These are phyloP conservation scores for Lethenteron reissneri DNA, from an alignment of 2,113 vertebrate genomes.

Conservation along the genomic window DNA sequence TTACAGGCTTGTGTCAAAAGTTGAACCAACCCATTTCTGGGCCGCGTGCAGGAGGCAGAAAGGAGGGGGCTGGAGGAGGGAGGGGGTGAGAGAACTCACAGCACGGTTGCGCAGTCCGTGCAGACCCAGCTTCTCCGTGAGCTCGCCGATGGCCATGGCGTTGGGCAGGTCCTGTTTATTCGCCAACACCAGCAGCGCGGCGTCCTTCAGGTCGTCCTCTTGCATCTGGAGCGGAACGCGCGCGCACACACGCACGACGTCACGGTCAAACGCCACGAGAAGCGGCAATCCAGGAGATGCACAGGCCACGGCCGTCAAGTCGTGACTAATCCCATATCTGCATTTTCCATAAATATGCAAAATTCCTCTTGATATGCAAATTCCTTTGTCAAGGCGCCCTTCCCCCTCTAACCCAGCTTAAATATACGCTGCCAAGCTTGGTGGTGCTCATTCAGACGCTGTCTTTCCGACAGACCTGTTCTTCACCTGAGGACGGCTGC, in stretches of 20 bases:
- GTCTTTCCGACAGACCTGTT: too few species aligned
- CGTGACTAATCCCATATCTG: too few species aligned
- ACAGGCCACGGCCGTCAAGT: too few species aligned
- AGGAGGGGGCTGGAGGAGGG: neutral
- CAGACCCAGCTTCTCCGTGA: conserved; percentile 54
- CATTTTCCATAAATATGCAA: too few species aligned
- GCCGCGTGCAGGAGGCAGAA: neutral
- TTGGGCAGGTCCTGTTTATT: conserved; percentile 90
- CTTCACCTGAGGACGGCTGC: too few species aligned
- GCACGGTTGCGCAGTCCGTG: conserved; percentile 34
- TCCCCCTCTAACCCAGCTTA: too few species aligned
- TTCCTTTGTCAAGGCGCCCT: too few species aligned
- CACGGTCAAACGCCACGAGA: neutral
- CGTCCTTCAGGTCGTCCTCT: conserved; percentile 58
- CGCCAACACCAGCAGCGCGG: conserved; percentile 55
- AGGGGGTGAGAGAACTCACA: conserved; percentile 21
- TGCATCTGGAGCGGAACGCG: conserved; percentile 24
- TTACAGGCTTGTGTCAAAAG: neutral
- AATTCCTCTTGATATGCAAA: too few species aligned
- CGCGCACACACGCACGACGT: neutral
- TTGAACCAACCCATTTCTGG: neutral
- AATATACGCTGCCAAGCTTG: too few species aligned
- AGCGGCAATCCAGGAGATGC: too few species aligned
- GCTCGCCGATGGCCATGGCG: conserved; percentile 47
- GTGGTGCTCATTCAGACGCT: too few species aligned